Conservation (phyloP, 2,113 vertebrate species). For the human (Homo sapiens) region DNA sequence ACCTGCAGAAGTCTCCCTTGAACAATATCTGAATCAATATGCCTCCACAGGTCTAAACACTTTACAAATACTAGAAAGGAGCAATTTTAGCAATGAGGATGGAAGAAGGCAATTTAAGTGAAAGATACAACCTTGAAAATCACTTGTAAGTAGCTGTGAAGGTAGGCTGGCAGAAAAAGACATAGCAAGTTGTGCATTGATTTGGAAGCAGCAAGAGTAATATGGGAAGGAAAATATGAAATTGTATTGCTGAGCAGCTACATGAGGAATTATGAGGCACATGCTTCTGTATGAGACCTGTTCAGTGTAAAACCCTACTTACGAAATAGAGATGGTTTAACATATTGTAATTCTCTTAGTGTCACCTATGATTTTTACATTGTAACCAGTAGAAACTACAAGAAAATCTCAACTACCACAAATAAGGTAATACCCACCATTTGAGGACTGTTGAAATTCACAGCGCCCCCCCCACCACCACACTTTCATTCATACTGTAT, state of each 20-base stretch:
- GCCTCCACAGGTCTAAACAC: neutral
- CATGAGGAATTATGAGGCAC: neutral
- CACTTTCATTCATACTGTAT: conserved; percentile 45
- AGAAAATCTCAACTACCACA: conserved; percentile 70
- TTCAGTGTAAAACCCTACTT: neutral
- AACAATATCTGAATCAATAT: neutral
- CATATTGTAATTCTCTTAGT: neutral
- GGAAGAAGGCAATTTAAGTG: neutral
- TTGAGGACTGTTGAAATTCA: conserved; percentile 60
- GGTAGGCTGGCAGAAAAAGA: neutral
- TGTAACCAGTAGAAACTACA: neutral
- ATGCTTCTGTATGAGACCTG: neutral
- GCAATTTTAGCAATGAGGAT: neutral
- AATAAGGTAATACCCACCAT: conserved; percentile 58
- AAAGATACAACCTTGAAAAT: neutral
- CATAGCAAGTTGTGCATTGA: neutral
- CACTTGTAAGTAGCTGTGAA: neutral
- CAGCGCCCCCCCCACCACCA: neutral
- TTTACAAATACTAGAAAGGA: conserved; percentile 16
- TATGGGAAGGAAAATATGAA: neutral
- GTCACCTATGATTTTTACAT: neutral
- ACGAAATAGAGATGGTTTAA: neutral
- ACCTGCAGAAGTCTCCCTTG: neutral
- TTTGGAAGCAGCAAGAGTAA: neutral
- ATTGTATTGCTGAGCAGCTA: neutral